Evolutionary conservation across 2,797 vertebrate species (phyloP).

Genomic region (Kryptopterus vitreolus): DNA sequence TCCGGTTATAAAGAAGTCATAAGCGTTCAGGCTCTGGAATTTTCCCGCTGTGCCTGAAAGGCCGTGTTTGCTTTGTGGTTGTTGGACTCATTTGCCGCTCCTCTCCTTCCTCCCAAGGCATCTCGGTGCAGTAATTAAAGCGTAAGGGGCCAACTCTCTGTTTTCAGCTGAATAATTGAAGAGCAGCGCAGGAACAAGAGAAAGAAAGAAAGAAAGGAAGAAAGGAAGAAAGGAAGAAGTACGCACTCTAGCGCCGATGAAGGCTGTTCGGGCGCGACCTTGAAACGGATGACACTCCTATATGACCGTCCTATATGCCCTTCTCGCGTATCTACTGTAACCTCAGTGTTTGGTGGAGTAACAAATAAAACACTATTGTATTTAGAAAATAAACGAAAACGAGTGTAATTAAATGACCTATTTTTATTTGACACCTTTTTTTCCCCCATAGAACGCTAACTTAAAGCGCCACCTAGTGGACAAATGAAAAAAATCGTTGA

Average conservation of each 20-base stretch:
- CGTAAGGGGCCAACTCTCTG: slow-evolving; percentile 68
- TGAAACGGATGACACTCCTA: slow-evolving; percentile 38
- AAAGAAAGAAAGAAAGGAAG: slow-evolving; percentile 33
- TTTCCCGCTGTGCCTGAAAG: slow-evolving; percentile 25
- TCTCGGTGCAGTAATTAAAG: slow-evolving; percentile 68
- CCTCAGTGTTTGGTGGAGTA: too few relatives aligned
- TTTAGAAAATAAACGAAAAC: too few relatives aligned
- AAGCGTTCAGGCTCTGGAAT: slow-evolving; percentile 29
- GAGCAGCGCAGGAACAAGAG: slow-evolving; percentile 43
- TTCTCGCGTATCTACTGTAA: slow-evolving; percentile 22
- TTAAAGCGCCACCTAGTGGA: too few relatives aligned
- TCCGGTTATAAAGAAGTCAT: slow-evolving; percentile 20
- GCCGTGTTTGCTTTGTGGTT: slow-evolving; percentile 41
- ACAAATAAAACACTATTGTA: too few relatives aligned
- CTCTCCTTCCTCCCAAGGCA: slow-evolving; percentile 45
- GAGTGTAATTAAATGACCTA: too few relatives aligned
- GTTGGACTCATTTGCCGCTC: slow-evolving; percentile 44
- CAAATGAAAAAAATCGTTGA: too few relatives aligned
- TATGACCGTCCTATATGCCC: slow-evolving; percentile 26
- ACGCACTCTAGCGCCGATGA: slow-evolving; percentile 33
- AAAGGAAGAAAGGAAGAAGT: slow-evolving; percentile 38
- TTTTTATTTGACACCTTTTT: too few relatives aligned
- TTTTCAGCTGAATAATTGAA: slow-evolving; percentile 77
- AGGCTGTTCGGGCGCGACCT: slow-evolving; percentile 42
- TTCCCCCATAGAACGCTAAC: too few relatives aligned